Base-by-base conservation (phyloP, 2,888 invertebrate genomes). In the Tetranychus piercei region DNA sequence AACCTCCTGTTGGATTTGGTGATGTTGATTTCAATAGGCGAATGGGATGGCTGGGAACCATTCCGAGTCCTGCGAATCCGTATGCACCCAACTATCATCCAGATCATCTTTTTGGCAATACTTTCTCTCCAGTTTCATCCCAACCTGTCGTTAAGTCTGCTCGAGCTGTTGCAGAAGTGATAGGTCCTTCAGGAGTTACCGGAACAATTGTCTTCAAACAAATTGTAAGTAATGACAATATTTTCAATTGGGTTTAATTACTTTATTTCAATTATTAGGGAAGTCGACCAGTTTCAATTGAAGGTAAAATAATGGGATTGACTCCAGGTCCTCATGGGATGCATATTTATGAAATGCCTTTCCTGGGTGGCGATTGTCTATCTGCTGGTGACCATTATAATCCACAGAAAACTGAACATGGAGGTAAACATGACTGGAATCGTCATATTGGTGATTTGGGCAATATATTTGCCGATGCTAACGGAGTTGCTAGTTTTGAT, bases 301-400 rank as follows among this genome's bases (percentile, higher is more conserved):
- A 87, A 55, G 95, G 95, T 9, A 88, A 91, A 83, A 86, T 96
- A 11, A 84, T 82, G 45, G 94, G 94, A 1, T 85, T 96, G 55
- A 82, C 85, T 22, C 85, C 88, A 82, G 95, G 95, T 77, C 78
- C 81, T 8, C 91, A 94, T 81, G 93, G 93, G 34, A 94, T 96
- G 85, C 96, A 96, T 82, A 88, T 96, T 77, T 96, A 96, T 82
- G 92, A 96, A 84, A 95, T 93, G 81, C 96, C 95, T 0, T 95
- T 95, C 84, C 92, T 91, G 81, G 93, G 94, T 44, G 93, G 94
- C 82, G 92, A 85, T 1, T 96, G 96, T 83, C 91, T 89, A n/a
- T 93, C 92, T 65, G 93, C 95, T 64, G 96, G 95, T 0, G 85
- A 91, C 0, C 96, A 96, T 84, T 96, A 91, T 84, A 96, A 96